phyloP scores from a whole-genome alignment of 2,888 invertebrate genomes.

The Trissolcus japonicus region DNA sequence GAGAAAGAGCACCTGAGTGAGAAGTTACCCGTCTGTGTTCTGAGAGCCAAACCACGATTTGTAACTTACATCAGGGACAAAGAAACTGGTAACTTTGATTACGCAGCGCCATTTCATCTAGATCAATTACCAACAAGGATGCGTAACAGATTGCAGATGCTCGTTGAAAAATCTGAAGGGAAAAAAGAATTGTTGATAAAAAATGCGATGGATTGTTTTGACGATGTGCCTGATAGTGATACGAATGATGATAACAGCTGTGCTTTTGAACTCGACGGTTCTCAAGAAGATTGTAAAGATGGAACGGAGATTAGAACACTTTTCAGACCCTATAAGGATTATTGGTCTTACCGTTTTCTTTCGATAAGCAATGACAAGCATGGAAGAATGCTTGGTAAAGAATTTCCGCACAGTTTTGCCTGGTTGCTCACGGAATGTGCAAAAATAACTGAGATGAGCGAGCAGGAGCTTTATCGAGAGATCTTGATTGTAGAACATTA shows the following conservation, averaged over 20 bases:
- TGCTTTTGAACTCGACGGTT: neutral
- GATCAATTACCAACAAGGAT: too few species aligned
- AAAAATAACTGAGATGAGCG: constrained; percentile 66
- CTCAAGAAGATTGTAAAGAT: neutral
- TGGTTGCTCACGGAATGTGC: constrained; percentile 75
- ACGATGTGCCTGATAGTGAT: neutral
- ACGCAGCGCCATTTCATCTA: too few species aligned
- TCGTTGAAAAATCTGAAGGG: neutral
- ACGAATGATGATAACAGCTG: neutral
- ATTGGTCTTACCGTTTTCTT: constrained; percentile 70
- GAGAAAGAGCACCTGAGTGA: constrained; percentile 32
- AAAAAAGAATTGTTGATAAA: neutral
- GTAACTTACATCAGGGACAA: neutral
- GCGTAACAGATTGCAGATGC: too few species aligned
- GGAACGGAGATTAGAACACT: constrained; percentile 21
- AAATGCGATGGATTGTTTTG: neutral
- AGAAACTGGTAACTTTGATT: neutral
- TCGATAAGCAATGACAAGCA: neutral
- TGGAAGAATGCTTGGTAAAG: constrained; percentile 61
- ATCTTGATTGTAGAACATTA: constrained; percentile 70
- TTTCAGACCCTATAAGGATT: constrained; percentile 68
- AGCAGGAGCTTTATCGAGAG: constrained; percentile 72
- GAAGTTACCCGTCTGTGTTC: neutral
- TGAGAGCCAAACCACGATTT: neutral
- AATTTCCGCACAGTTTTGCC: constrained; percentile 70